Base-by-base conservation (phyloP, 2,888 invertebrate species). In the Meteorus cinctellus region DNA sequence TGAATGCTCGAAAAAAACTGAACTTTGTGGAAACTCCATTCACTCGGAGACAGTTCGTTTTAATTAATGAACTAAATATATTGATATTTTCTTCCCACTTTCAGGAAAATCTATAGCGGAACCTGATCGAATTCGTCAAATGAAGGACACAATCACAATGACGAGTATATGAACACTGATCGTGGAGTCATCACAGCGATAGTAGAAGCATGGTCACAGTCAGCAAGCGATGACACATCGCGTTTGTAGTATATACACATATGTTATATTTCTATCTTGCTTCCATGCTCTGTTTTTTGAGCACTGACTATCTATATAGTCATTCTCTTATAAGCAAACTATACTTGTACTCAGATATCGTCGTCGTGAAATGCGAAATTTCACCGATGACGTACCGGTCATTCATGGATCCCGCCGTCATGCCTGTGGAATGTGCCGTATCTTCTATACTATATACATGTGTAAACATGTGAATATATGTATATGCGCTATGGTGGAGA, bases 321-420 rank as follows among this genome's bases (percentile, higher is more conserved):
- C 41, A 45, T 51, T 41, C n/a, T 55, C 19, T 8, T 55, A 10
- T 19, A 5, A 19, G 19, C n/a, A 55, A 55, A 55, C 62, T 24
- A 16, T 16, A 60, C 65, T 63, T 73, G 77, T 76, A 68, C 60
- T 66, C 67, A 73, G 65, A 74, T 75, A 72, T 55, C 55, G 48
- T 67, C 77, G 79, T 78, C 81, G 80, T 81, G 80, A 81, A 80
- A 81, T 81, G 80, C 82, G 83, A 86, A 83, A 85, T 84, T 82
- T 82, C 78, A 77, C 76, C 78, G 86, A 83, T 87, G 87, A 87
- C 86, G 86, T 84, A 82, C 84, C 86, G 85, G 86, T 88, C 87
- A 87, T 88, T 89, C 87, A 87, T 84, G 85, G 84, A 86, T 84
- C 84, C 81, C 82, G 80, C 80, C 86, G 88, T 88, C 87, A 88